Evolutionary conservation across 2,113 vertebrate genomes (phyloP), one percentile per base, ranked within the genome.

Genomic region (Tenrec ecaudatus): DNA sequence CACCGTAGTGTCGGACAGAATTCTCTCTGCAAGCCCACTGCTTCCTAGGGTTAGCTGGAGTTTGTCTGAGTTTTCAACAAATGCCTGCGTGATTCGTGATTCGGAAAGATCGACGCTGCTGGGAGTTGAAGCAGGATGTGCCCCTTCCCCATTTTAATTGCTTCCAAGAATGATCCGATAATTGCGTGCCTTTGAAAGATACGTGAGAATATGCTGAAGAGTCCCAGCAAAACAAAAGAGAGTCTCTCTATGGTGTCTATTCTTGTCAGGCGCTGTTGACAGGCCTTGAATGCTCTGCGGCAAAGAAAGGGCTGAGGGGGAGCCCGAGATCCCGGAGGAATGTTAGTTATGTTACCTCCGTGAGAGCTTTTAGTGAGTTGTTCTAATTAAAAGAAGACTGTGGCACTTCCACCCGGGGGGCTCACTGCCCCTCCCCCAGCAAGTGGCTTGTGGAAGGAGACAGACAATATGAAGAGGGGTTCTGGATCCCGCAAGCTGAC

Each of bases 161-260:
- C 69, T 96, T 91, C 94, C 94, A 96, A 76, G 94, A 96, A 92
- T 86, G 83, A 75, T 73, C 91, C 40, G 89, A 75, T 93, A 57
- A 53, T 73, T 79, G 80, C 0, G 0, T 75, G 76, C 82, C 91
- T 94, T 81, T 88, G 88, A 96, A 97, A 94, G 76, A 86, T 43
- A 62, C 47, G 16, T 2, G 83, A 76, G 6, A 9, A 31, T 29
- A 38, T 4, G 1, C 82, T 80, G 83, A 19, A 81, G 40, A 36
- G 84, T 66, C 75, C 83, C 69, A 33, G 80, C 25, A 38, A 81
- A 81, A 43, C 66, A 79, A 58, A 27, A 77, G 29, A 77, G 29
- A 47, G 89, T 66, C 53, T 43, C 29, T 12, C 40, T 23, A 20
- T 2, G 19, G 60, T 82, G 68, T 53, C 66, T 81, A 1, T 20